These are phyloP conservation scores for Stenodema calcarata DNA, from an alignment of 2,888 invertebrate species.

Conservation along the genomic window DNA sequence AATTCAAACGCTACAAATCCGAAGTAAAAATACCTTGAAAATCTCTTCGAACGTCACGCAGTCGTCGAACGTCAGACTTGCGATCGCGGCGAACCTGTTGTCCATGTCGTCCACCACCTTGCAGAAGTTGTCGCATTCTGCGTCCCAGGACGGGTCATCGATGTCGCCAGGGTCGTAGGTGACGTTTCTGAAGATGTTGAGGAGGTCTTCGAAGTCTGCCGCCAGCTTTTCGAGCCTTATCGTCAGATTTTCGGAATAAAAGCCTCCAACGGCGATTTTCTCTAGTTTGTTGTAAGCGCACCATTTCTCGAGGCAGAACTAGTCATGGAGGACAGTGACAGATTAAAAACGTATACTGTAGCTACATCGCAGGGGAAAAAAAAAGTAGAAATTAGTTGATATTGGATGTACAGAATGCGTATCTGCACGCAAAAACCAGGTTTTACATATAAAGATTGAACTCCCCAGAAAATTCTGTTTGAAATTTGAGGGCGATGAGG, in stretches of 20 bases:
- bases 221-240: slow-evolving; percentile 63
- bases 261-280: slow-evolving; percentile 79
- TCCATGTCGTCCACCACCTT: slow-evolving; percentile 74
- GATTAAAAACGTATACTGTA: too few relatives aligned
- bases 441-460: too few relatives aligned
- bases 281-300: slow-evolving; percentile 77
- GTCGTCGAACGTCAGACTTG: slow-evolving; percentile 82
- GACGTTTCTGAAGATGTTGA: slow-evolving; percentile 63
- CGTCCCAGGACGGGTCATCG: slow-evolving; percentile 70
- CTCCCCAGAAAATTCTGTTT: too few relatives aligned
- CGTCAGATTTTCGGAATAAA: slow-evolving; percentile 70
- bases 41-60: slow-evolving; percentile 72
- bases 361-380: too few relatives aligned
- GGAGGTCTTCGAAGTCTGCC: slow-evolving; percentile 61
- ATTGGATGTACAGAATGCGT: background rate
- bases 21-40: slow-evolving; percentile 65
- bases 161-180: slow-evolving; percentile 78
- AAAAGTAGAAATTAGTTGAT: too few relatives aligned
- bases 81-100: slow-evolving; percentile 77
- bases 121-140: slow-evolving; percentile 69
- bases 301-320: slow-evolving; percentile 42
- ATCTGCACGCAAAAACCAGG: background rate
- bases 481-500: too few relatives aligned
- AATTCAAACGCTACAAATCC: too few relatives aligned
- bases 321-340: background rate